Evolutionary conservation across 1,140 invertebrate genomes (phyloP).

Genomic region (Yoshiicerus persimilis): DNA sequence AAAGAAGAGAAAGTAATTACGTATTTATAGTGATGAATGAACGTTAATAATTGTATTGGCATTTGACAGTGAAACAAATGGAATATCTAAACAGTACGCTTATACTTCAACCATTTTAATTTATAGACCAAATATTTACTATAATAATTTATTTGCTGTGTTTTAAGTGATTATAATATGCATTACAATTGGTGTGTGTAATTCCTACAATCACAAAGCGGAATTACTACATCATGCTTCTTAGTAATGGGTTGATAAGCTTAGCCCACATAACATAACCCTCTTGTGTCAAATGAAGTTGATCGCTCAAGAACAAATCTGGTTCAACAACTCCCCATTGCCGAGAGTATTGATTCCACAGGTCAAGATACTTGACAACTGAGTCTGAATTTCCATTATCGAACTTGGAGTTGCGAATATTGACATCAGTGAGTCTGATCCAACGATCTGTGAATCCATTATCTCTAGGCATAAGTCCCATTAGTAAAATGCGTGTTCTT

Average conservation of each 20-base stretch:
- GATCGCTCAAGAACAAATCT: not conserved
- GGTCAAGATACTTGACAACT: not conserved
- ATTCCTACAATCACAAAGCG: no score
- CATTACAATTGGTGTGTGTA: no score
- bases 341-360: not conserved
- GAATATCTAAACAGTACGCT: no score
- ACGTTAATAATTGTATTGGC: no score
- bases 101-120: no score
- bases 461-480: constrained; percentile 27
- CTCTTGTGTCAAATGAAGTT: not conserved
- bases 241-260: not conserved
- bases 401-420: not conserved
- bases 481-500: not conserved
- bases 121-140: no score
- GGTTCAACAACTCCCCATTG: not conserved
- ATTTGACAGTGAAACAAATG: no score
- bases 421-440: constrained; percentile 5
- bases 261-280: constrained; percentile 1
- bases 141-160: no score
- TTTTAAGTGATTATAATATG: no score
- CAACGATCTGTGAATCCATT: not conserved
- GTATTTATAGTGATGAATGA: no score
- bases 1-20: no score
- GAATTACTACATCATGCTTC: not conserved
- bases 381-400: not conserved